Percentiles rank a stretch among this genome's conserved stretches.
These are phyloP conservation scores for Athalia circularis DNA, from an alignment of 2,888 invertebrate genomes.

Conservation along the genomic window DNA sequence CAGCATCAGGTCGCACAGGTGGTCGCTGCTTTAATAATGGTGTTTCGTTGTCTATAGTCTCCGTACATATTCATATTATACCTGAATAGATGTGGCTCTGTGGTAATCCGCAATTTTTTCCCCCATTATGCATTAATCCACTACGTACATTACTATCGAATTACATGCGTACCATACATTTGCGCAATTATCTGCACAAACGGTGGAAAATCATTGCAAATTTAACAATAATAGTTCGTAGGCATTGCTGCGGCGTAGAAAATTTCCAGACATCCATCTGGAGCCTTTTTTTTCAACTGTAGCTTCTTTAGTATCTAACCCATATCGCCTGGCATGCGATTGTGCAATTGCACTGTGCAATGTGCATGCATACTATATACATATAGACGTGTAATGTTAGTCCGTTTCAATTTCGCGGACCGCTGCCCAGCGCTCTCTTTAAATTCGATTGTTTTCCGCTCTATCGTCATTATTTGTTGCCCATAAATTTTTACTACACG, in stretches of 20 bases:
- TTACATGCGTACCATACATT: too few species aligned
- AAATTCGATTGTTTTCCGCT: constrained; percentile 28
- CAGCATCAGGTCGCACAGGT: constrained; percentile 35
- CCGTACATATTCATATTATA: neutral
- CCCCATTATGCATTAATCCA: neutral
- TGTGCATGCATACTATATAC: neutral
- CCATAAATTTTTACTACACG: constrained; percentile 5
- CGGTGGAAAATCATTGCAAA: too few species aligned
- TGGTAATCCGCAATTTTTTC: neutral
- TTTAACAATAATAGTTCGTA: too few species aligned
- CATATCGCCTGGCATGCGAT: too few species aligned
- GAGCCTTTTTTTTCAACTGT: neutral
- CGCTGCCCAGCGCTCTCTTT: constrained; percentile 24
- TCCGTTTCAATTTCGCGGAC: constrained; percentile 41
- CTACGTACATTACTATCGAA: too few species aligned
- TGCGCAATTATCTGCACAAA: too few species aligned
- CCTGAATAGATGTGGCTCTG: neutral
- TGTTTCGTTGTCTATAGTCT: constrained; percentile 13
- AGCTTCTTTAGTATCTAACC: neutral
- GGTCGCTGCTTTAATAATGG: constrained; percentile 41
- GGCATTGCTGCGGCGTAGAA: too few species aligned
- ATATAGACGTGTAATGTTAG: constrained; percentile 4
- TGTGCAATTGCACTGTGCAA: too few species aligned
- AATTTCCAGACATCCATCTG: too few species aligned
- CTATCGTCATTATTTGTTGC: constrained; percentile 16